Evolutionary conservation across 2,113 vertebrate species (phyloP).

Genomic region (Romanogobio albipinnatus): DNA sequence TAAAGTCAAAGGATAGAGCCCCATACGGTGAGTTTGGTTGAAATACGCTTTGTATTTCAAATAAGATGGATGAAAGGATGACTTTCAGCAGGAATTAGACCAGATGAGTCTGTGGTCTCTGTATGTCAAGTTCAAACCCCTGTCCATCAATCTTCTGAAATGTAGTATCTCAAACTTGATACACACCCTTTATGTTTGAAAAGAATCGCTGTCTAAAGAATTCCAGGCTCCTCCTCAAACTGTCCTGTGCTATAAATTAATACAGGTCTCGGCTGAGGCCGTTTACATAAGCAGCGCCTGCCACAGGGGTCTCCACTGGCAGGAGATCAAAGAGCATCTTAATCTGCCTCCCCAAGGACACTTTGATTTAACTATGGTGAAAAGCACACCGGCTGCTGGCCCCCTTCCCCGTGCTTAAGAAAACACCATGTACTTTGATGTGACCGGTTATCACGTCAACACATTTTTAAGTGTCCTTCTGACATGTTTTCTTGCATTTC

Average conservation of each 20-base stretch:
- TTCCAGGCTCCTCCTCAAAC: conserved; percentile 50
- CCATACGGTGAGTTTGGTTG: not conserved
- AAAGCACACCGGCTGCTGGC: conserved; percentile 69
- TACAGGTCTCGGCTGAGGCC: conserved; percentile 36
- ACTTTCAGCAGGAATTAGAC: conserved; percentile 17
- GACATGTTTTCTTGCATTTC: conserved; percentile 35
- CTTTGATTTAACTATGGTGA: conserved; percentile 57
- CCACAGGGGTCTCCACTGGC: conserved; percentile 70
- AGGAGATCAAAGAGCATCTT: conserved; percentile 72
- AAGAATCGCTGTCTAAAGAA: conserved; percentile 48
- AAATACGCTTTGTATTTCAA: conserved; percentile 9
- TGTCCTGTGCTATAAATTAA: conserved; percentile 56
- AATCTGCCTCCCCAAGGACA: conserved; percentile 73
- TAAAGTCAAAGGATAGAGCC: not conserved
- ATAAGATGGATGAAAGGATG: not conserved
- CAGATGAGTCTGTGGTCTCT: conserved; percentile 8
- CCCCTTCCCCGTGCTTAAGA: conserved; percentile 65
- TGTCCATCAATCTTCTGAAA: conserved; percentile 47
- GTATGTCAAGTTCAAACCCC: conserved; percentile 2
- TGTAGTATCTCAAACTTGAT: conserved; percentile 40
- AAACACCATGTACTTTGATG: conserved; percentile 67
- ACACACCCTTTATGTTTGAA: conserved; percentile 44
- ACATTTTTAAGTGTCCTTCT: conserved; percentile 30
- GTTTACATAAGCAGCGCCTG: conserved; percentile 73
- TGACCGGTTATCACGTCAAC: conserved; percentile 64